Evolutionary conservation across 2,888 invertebrate species (phyloP).

Genomic region (Bimastos eiseni): DNA sequence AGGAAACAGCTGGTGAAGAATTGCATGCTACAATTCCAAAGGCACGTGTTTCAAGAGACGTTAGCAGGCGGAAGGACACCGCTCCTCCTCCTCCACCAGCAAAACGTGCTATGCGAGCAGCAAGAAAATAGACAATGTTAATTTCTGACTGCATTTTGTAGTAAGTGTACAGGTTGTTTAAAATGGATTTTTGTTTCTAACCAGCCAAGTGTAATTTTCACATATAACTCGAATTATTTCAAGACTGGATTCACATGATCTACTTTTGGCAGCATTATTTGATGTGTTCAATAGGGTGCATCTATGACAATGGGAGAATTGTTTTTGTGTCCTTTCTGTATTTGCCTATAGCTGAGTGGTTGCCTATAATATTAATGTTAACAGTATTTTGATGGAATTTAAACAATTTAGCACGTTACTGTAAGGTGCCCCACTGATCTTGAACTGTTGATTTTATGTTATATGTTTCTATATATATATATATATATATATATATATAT

Average conservation of each 20-base stretch:
- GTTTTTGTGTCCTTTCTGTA: too few species aligned
- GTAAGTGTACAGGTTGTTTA: not conserved
- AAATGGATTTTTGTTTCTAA: not conserved
- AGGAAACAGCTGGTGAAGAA: not conserved
- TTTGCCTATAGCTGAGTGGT: too few species aligned
- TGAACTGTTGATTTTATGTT: too few species aligned
- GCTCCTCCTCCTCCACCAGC: not conserved
- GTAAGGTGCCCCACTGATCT: too few species aligned
- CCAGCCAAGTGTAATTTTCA: not conserved
- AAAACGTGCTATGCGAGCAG: not conserved
- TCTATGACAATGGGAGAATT: too few species aligned
- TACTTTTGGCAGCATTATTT: conserved; percentile 13
- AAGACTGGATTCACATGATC: not conserved
- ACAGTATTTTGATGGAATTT: too few species aligned
- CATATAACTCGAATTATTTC: not conserved
- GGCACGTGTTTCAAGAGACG: not conserved
- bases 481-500: too few species aligned
- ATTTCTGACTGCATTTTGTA: not conserved
- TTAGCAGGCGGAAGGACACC: not conserved
- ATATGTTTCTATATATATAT: too few species aligned
- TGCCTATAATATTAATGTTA: too few species aligned
- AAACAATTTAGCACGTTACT: too few species aligned
- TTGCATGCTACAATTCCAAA: not conserved
- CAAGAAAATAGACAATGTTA: not conserved
- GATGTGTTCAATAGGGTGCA: too few species aligned